Evolutionary conservation across 2,797 vertebrate species (phyloP).

Genomic region (Periophthalmus magnuspinnatus): DNA sequence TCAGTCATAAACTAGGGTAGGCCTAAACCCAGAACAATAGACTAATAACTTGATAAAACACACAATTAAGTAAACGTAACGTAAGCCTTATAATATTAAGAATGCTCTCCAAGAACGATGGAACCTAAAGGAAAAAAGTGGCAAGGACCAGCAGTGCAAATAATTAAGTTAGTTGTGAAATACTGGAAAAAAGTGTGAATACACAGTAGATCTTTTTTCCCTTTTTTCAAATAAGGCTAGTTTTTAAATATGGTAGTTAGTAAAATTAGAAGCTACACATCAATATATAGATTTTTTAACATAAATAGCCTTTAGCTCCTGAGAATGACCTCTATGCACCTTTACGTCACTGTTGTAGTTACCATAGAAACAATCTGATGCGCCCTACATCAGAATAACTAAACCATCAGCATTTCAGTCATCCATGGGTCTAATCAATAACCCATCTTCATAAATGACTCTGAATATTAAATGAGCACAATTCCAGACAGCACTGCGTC

Average conservation of each 20-base stretch:
- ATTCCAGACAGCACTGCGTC: neutral
- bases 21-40: neutral
- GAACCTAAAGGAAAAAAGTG: no score
- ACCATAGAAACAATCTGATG: constrained; percentile 37
- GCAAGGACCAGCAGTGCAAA: neutral
- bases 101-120: no score
- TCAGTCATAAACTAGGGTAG: neutral
- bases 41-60: neutral
- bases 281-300: neutral
- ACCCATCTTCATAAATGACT: neutral
- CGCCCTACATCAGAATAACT: constrained; percentile 20
- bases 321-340: neutral
- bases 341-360: constrained; percentile 38
- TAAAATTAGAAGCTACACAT: no score
- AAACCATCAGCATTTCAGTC: constrained; percentile 4
- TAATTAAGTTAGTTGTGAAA: neutral
- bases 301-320: neutral
- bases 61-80: no score
- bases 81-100: no score
- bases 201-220: no score
- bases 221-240: no score
- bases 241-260: no score
- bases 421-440: constrained; percentile 25
- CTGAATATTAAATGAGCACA: neutral
- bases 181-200: no score